Base-by-base conservation (phyloP, 2,113 vertebrate species). In the Mandrillus leucophaeus region DNA sequence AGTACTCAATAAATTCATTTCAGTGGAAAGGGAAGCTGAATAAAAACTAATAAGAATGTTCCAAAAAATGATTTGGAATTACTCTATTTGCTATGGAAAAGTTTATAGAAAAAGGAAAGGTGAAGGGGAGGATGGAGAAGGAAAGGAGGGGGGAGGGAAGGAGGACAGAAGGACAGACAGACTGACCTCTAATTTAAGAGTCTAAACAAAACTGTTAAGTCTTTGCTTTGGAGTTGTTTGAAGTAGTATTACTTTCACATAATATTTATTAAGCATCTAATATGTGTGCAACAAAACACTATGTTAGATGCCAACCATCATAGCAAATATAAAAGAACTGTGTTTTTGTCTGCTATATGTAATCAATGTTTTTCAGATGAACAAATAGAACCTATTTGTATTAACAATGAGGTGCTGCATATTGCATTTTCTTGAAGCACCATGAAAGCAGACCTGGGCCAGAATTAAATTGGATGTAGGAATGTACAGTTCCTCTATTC, bases 41-140 rank as follows among this genome's bases (percentile, higher is more conserved):
- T 88, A 57, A 95, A 96, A 22, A 84, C 27, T 85, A 50, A 43
- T 55, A 76, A 78, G 27, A 96, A 59, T 87, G 30, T 40, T 96
- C 4, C 6, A 76, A 75, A 79, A 64, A 82, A 16, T 75, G 13
- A 86, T 78, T 72, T 90, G 52, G 57, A 94, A 83, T 93, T 88
- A 92, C n/a, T 79, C 50, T 90, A 30, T 87, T 94, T 96, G n/a
- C 32, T 82, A 70, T 18, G 52, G 23, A 84, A n/a, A 92, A 43
- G 43, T 76, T 96, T 52, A 80, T 1, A 97, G 81, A 84, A 95
- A 92, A 96, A 78, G 8, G 10, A 57, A 97, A 73, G 23, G 66
- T 79, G n/a, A 50, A 13, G 40, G 23, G 23, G 40, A 75, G 66
- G 66, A 64, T 32, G 61, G 52, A 55, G 6, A 64, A 32, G 27